Conservation (phyloP, 1,140 invertebrate genomes). For the Cydia strobilella region DNA sequence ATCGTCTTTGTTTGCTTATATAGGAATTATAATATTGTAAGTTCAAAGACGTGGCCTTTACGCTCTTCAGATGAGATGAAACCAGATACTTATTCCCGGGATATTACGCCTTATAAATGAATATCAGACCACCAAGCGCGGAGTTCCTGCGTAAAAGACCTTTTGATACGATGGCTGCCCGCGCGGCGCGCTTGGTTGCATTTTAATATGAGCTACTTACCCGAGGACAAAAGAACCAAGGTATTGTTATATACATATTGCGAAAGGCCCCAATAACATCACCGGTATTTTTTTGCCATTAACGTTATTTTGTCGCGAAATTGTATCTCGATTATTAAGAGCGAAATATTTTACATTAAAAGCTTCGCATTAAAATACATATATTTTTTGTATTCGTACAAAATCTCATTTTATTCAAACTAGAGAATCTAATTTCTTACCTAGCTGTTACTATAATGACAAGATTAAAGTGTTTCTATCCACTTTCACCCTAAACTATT, state of each 20-base stretch:
- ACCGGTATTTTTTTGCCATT: not conserved
- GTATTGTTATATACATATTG: conserved; percentile 37
- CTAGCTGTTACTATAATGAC: no score
- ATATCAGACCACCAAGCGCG: conserved; percentile 59
- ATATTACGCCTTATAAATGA: conserved; percentile 40
- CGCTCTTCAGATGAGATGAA: conserved; percentile 8
- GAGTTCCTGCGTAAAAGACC: conserved; percentile 49
- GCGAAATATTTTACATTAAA: not conserved
- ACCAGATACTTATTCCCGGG: conserved; percentile 29
- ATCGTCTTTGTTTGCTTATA: not conserved
- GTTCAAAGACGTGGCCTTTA: not conserved
- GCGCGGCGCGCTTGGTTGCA: conserved; percentile 54
- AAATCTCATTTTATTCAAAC: no score
- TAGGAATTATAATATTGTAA: not conserved
- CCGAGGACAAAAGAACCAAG: conserved; percentile 43
- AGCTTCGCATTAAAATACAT: not conserved
- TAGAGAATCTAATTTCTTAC: no score
- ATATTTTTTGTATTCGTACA: no score
- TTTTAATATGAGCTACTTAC: conserved; percentile 56
- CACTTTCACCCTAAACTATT: not conserved
- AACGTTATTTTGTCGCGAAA: conserved; percentile 2
- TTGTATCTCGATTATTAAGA: not conserved
- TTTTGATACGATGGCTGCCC: conserved; percentile 60
- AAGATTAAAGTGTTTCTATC: not conserved
- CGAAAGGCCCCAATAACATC: conserved; percentile 14